These are phyloP conservation scores for Marmota monax DNA, from an alignment of 2,113 vertebrate species.

Conservation along the genomic window DNA sequence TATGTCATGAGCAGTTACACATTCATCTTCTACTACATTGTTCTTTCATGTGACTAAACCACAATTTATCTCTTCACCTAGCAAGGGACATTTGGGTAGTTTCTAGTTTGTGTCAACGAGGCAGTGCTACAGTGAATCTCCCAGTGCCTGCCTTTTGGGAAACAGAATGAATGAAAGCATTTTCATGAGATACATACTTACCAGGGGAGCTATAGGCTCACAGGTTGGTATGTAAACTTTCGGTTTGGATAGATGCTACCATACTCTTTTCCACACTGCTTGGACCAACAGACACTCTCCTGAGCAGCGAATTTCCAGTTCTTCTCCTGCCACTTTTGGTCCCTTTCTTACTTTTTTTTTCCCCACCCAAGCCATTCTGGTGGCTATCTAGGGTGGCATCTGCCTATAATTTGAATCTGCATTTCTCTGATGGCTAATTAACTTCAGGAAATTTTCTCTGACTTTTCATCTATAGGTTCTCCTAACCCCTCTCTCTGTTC, in stretches of 20 bases:
- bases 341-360: neutral
- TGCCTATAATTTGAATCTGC: neutral
- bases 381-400: neutral
- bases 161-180: neutral
- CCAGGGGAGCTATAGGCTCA: neutral
- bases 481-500: neutral
- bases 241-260: neutral
- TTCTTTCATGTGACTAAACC: neutral
- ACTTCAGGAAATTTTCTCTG: neutral
- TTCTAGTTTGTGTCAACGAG: neutral
- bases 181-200: neutral
- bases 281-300: neutral
- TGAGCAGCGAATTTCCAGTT: neutral
- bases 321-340: neutral
- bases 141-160: neutral
- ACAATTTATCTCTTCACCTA: no score
- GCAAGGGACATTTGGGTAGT: no score
- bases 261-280: neutral
- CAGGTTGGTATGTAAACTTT: neutral
- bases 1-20: neutral
- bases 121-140: neutral
- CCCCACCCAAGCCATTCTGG: neutral
- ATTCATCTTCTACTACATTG: neutral
- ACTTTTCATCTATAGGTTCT: neutral
- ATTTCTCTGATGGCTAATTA: constrained; percentile 3